phyloP scores from a whole-genome alignment of 2,113 vertebrate genomes.

The Calonectris borealis region DNA sequence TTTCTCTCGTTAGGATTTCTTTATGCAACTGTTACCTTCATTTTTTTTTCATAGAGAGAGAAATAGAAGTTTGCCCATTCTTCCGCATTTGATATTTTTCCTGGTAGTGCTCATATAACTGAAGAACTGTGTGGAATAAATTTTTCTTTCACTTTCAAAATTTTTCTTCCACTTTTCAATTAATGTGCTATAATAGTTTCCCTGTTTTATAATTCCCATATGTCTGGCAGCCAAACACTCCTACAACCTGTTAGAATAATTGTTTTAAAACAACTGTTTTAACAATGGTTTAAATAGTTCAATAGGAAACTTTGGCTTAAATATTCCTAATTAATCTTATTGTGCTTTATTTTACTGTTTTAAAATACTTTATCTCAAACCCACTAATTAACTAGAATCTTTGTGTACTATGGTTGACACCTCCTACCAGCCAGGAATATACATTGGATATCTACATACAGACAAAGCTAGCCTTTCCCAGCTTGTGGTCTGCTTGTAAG shows the following conservation, averaged over 20 bases:
- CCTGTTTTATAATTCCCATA: rapidly evolving
- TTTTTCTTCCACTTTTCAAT: not conserved
- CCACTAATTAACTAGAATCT: not conserved
- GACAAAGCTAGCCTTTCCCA: not conserved
- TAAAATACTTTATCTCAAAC: not conserved
- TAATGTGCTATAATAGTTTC: not conserved
- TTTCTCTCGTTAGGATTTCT: not conserved
- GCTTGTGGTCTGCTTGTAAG: not conserved
- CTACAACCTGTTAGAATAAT: not conserved
- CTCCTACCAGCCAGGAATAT: not conserved
- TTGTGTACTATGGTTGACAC: not conserved
- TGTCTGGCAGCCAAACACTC: not conserved
- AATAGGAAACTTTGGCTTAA: not conserved
- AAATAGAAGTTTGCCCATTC: not conserved
- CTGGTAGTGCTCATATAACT: not conserved
- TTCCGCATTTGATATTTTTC: not conserved
- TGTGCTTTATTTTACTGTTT: not conserved
- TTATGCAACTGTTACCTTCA: not conserved
- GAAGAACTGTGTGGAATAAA: not conserved
- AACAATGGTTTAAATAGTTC: not conserved
- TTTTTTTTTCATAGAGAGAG: not conserved
- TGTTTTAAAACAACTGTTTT: not conserved
- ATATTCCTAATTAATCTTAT: not conserved
- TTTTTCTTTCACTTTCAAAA: not conserved
- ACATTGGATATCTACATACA: not conserved